Conservation (phyloP, 1,140 invertebrate genomes). For the Piezodorus guildinii region DNA sequence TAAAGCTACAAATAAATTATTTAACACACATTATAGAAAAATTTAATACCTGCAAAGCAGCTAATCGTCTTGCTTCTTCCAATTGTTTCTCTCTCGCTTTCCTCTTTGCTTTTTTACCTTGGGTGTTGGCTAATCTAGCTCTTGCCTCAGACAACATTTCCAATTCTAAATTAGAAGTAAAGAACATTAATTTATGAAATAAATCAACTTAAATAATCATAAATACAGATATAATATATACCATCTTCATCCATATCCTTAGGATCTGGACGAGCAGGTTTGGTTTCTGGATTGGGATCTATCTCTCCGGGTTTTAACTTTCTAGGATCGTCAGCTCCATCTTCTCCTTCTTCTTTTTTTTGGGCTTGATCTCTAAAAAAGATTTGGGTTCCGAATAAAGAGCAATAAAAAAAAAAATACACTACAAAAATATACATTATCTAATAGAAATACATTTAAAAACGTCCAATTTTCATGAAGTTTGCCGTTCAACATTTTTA, state of each 20-base stretch:
- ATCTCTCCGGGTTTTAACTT: slow-evolving; percentile 98
- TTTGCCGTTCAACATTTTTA: too few relatives aligned
- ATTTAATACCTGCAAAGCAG: slow-evolving; percentile 69
- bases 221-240: slow-evolving; percentile 33
- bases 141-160: slow-evolving; percentile 99
- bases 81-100: slow-evolving; percentile 98
- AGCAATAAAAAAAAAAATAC: too few relatives aligned
- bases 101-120: slow-evolving; percentile 98
- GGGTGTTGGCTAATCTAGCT: slow-evolving; percentile 95
- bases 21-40: background rate
- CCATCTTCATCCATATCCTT: slow-evolving; percentile 99
- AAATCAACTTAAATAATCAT: background rate
- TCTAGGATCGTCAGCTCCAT: slow-evolving; percentile 83
- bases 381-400: slow-evolving; percentile 8
- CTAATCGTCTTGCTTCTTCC: slow-evolving; percentile 91
- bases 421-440: too few relatives aligned
- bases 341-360: slow-evolving; percentile 91
- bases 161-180: slow-evolving; percentile 55
- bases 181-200: background rate
- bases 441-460: too few relatives aligned
- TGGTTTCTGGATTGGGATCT: slow-evolving; percentile 99
- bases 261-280: slow-evolving; percentile 97
- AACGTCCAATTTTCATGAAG: too few relatives aligned
- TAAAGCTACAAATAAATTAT: background rate
- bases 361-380: slow-evolving; percentile 86